phyloP scores from a whole-genome alignment of 2,113 vertebrate genomes.

The Xyrauchen texanus region DNA sequence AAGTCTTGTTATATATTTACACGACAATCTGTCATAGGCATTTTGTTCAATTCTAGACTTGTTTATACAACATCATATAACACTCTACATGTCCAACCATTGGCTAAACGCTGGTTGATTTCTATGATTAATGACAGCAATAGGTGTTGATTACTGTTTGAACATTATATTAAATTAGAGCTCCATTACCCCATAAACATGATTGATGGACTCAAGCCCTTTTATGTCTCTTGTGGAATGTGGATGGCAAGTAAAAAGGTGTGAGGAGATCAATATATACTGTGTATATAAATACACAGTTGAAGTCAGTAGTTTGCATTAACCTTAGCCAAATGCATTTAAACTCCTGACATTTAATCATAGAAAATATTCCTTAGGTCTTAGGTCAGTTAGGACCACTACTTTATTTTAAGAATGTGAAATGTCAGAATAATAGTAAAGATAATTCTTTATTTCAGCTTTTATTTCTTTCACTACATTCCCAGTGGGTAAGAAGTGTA shows the following conservation, averaged over 20 bases:
- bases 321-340: no score
- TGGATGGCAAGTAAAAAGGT: neutral
- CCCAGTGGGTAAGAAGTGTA: no score
- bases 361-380: no score
- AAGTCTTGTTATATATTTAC: neutral
- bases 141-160: conserved; percentile 32
- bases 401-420: no score
- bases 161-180: conserved; percentile 50
- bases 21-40: neutral
- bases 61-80: neutral
- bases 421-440: no score
- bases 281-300: no score
- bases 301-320: no score
- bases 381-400: no score
- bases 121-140: conserved; percentile 49
- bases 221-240: conserved; percentile 30
- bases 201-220: conserved; percentile 33
- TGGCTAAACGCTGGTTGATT: neutral
- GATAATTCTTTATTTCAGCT: no score
- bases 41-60: neutral
- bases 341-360: no score
- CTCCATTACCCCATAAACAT: conserved; percentile 39
- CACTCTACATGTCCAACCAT: conserved; percentile 23
- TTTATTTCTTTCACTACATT: no score
- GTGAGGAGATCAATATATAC: neutral